A percentile compares a stretch with the other conserved stretches of the same genome.
phyloP scores from a whole-genome alignment of 1,140 invertebrate species.

The Tribolium madens region DNA sequence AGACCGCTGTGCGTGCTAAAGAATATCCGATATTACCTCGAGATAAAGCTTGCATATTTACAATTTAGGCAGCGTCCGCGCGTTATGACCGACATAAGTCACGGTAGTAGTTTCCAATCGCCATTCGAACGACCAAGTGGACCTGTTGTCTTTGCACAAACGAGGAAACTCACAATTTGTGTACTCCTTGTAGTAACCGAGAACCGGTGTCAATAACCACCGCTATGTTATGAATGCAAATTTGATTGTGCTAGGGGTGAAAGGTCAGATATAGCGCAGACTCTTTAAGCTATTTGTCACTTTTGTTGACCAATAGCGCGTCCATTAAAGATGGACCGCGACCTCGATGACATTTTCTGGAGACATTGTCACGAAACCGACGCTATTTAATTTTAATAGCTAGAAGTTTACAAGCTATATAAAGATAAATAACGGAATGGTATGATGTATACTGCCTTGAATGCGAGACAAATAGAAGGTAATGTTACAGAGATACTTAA shows the following conservation, averaged over 20 bases:
- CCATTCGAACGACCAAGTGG: not conserved
- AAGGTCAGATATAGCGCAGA: slow-evolving; percentile 1
- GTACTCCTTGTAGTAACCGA: slow-evolving; percentile 7
- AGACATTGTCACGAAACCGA: slow-evolving; percentile 37
- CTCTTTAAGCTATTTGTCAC: slow-evolving; percentile 10
- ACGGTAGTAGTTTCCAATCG: slow-evolving; percentile 9
- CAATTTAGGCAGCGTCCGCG: slow-evolving; percentile 44
- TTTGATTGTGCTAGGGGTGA: slow-evolving; percentile 18
- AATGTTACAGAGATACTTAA: slow-evolving; percentile 26
- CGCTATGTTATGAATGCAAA: slow-evolving; percentile 9
- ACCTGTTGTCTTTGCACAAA: not conserved
- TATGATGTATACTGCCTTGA: slow-evolving; percentile 14
- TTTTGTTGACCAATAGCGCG: slow-evolving; percentile 17
- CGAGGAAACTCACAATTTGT: not conserved
- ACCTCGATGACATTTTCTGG: slow-evolving; percentile 41
- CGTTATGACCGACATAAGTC: slow-evolving; percentile 47
- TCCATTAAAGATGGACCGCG: slow-evolving; percentile 29
- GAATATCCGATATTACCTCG: slow-evolving; percentile 49
- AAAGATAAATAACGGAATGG: slow-evolving; percentile 40
- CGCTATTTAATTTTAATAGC: slow-evolving; percentile 44
- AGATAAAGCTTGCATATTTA: slow-evolving; percentile 53
- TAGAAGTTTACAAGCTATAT: slow-evolving; percentile 38
- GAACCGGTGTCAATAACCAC: slow-evolving; percentile 39
- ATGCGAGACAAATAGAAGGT: slow-evolving; percentile 27
- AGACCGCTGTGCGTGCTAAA: slow-evolving; percentile 49